A percentile compares a stretch with the other conserved stretches of the same genome.
These are phyloP conservation scores for Prunella strophiata DNA, from an alignment of 2,797 vertebrate genomes.

Conservation along the genomic window DNA sequence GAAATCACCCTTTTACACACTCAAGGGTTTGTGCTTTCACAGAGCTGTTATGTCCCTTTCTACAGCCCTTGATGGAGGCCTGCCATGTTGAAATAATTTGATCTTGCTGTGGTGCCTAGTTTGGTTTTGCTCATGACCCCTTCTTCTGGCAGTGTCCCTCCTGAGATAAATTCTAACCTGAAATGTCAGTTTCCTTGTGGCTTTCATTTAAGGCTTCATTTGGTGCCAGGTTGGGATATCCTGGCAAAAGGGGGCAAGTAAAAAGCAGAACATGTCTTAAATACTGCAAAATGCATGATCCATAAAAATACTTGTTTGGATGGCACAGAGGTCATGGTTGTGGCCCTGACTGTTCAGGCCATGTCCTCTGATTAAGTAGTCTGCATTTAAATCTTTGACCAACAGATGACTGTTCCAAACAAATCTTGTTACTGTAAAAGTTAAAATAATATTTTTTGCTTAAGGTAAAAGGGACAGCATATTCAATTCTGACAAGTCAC, in stretches of 20 bases:
- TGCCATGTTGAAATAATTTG: background rate
- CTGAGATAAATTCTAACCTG: background rate
- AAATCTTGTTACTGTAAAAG: background rate
- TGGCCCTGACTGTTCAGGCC: background rate
- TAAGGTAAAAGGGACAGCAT: background rate
- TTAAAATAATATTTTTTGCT: background rate
- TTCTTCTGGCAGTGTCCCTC: background rate
- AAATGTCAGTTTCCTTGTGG: background rate
- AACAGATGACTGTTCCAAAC: background rate
- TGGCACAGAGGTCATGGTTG: background rate
- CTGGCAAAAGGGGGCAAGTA: background rate
- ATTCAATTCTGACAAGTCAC: background rate
- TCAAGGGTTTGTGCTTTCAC: background rate
- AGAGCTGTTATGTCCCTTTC: background rate
- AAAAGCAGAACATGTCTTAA: background rate
- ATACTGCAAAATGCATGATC: background rate
- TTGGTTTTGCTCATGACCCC: background rate
- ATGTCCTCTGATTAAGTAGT: background rate
- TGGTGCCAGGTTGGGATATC: background rate
- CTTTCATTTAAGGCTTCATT: background rate
- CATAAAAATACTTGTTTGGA: background rate
- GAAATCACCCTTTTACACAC: background rate
- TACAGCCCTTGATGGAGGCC: background rate
- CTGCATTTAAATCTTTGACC: background rate
- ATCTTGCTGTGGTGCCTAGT: background rate